phyloP scores from a whole-genome alignment of 2,113 vertebrate species.

The Mormoops blainvillei region DNA sequence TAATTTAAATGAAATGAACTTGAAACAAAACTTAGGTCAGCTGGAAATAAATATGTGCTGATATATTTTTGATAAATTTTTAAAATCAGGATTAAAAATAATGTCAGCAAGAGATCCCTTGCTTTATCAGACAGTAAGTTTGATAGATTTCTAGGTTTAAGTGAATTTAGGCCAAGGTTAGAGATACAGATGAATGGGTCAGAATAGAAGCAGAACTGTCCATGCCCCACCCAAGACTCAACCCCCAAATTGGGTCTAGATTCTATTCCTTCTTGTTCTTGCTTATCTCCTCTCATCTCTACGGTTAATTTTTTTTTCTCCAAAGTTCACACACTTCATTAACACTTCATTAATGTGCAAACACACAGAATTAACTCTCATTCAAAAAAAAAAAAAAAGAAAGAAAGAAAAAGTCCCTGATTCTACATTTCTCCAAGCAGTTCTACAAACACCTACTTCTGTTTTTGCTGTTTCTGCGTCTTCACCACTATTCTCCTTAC shows the following conservation, averaged over 20 bases:
- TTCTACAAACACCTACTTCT: background rate
- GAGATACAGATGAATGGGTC: background rate
- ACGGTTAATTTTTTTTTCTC: background rate
- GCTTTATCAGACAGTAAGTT: background rate
- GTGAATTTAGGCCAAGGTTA: background rate
- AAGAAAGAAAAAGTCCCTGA: background rate
- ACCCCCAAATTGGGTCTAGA: too few species aligned
- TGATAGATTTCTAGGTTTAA: background rate
- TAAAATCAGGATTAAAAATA: background rate
- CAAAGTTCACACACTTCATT: too few species aligned
- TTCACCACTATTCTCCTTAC: background rate
- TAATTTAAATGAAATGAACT: background rate
- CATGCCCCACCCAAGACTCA: background rate
- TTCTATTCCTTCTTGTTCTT: background rate
- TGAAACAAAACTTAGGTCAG: background rate
- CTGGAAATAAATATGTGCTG: background rate
- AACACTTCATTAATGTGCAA: background rate
- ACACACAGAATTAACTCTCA: background rate
- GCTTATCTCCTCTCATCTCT: background rate
- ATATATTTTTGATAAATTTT: background rate
- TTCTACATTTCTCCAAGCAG: background rate
- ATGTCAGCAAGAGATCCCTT: background rate
- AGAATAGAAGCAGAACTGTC: background rate
- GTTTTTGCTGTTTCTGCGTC: background rate
- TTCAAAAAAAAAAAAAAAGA: background rate